Evolutionary conservation across 2,797 vertebrate species (phyloP).

Genomic region (Hafferia zeledoni): DNA sequence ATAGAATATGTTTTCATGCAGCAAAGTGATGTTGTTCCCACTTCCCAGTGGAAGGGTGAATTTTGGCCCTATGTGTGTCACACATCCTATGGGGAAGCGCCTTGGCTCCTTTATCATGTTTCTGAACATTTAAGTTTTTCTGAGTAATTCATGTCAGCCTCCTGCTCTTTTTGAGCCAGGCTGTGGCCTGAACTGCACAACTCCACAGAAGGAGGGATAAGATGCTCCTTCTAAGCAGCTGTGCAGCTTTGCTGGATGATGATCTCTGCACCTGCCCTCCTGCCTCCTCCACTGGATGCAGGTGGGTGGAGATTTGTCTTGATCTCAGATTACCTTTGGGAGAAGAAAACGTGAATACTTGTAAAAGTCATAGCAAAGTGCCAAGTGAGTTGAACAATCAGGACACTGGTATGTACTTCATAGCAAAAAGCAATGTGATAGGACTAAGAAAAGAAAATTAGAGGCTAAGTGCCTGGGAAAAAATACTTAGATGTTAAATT

Average conservation of each 20-base stretch:
- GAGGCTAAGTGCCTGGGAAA: background rate
- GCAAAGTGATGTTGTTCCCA: background rate
- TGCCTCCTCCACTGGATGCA: background rate
- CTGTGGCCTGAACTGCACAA: background rate
- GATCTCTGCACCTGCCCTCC: background rate
- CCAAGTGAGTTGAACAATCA: fast-evolving
- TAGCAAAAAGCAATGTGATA: background rate
- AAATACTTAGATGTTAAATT: background rate
- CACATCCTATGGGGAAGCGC: background rate
- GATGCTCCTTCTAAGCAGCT: background rate
- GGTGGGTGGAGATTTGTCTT: background rate
- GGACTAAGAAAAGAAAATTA: background rate
- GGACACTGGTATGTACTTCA: background rate
- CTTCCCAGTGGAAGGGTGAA: background rate
- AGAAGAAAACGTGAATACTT: background rate
- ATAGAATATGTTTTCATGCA: background rate
- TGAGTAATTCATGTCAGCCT: background rate
- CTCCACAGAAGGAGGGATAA: background rate
- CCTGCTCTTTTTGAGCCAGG: background rate
- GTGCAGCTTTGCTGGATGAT: background rate
- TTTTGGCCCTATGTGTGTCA: background rate
- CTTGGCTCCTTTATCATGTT: background rate
- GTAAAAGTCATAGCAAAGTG: background rate
- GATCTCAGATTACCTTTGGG: background rate
- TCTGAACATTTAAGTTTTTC: background rate